Percentiles rank a stretch among this genome's conserved stretches.
Conservation (phyloP, 2,888 invertebrate genomes). For the Meloe dianella region DNA sequence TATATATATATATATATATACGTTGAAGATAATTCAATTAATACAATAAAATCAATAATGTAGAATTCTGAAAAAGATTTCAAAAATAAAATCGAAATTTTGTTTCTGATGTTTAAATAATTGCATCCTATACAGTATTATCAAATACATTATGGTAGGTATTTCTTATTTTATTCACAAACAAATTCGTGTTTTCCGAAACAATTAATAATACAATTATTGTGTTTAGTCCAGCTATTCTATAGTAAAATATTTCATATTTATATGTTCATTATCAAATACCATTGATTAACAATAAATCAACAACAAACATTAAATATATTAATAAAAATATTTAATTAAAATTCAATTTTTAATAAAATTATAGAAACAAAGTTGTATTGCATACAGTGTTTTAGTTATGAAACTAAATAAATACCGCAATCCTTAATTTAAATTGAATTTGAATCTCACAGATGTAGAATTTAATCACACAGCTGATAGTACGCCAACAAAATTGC, state of each 20-base stretch:
- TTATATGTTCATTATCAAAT: constrained; percentile 3
- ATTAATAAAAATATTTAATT: not conserved
- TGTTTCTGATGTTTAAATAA: not conserved
- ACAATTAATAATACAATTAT: constrained; percentile 6
- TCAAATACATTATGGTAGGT: not conserved
- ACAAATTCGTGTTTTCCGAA: not conserved
- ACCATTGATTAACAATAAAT: not conserved
- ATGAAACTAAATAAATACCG: not conserved
- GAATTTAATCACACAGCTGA: not conserved
- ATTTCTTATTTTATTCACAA: not conserved
- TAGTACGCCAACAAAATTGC: not conserved
- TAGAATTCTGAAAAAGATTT: not conserved
- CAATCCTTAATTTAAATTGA: not conserved
- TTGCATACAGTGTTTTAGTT: not conserved
- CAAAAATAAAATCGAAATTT: not conserved
- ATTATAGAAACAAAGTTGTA: not conserved
- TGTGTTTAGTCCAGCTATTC: not conserved
- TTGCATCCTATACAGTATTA: not conserved
- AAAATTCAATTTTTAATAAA: constrained; percentile 1
- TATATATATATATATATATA: no score
- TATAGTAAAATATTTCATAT: not conserved
- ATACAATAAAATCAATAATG: not conserved
- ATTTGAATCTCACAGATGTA: not conserved
- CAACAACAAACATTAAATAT: not conserved
- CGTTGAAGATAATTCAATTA: not conserved